Evolutionary conservation across 2,888 invertebrate genomes (phyloP), one percentile per base, ranked within the genome.

Genomic region (Amaurobius ferox): DNA sequence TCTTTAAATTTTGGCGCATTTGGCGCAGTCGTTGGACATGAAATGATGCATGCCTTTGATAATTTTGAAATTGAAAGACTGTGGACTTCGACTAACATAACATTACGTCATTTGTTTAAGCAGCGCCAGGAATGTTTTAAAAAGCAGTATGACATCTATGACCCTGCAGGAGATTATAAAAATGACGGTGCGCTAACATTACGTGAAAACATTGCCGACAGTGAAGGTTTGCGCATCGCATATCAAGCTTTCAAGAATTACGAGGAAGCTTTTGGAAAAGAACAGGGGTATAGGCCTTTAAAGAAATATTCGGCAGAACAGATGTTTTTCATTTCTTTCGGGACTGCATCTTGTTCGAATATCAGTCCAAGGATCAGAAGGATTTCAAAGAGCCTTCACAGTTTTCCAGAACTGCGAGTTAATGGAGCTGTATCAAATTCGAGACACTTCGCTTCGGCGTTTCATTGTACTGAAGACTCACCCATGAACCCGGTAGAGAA

Each of bases 31-130:
- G 79, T 88, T 44, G 88, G 87, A 5, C 88, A 88, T 66, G 88
- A 88, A 76, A 30, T 87, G 16, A 88, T 79, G 44, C 88, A 88
- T 48, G 87, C 64, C 0, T 86, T 86, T 64, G 88, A 88, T 62
- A 68, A 23, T n/a, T 6, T 23, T 23, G 88, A 86, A 7, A 44
- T 66, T 16, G 26, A 73, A 16, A 16, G 55, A 6, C 97, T n/a
- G 95, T 90, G 97, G 98, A 90, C 95, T 95, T 90, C n/a, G n/a
- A n/a, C n/a, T n/a, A n/a, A n/a, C n/a, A n/a, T n/a, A n/a, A n/a
- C n/a, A n/a, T n/a, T 93, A 94, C 88, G 98, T 98, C 13, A 96
- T 96, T 91, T 98, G 97, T 97, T 98, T 97, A 97, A 94, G 94
- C 0, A 95, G 94, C 95, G 88, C 94, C 94, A 90, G 94, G 92